These are phyloP conservation scores for Tapirus terrestris DNA, from an alignment of 2,113 vertebrate genomes.

Conservation along the genomic window DNA sequence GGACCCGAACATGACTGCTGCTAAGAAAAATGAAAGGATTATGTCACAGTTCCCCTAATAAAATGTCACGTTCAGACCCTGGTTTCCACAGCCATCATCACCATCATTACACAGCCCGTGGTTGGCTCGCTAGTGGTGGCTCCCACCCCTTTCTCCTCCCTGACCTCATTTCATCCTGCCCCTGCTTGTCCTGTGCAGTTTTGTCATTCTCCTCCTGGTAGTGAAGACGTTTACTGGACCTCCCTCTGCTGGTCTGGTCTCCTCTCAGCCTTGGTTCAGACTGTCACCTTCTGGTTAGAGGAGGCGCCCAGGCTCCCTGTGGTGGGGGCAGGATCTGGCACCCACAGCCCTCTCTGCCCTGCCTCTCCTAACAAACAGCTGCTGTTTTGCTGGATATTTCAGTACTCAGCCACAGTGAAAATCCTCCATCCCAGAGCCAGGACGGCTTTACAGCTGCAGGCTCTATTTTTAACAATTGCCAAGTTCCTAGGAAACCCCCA, in stretches of 20 bases:
- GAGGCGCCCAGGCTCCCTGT: neutral
- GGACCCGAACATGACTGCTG: neutral
- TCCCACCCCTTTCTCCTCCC: neutral
- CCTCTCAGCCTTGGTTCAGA: neutral
- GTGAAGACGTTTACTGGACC: neutral
- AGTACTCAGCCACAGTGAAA: neutral
- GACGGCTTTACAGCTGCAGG: neutral
- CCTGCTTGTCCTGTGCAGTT: neutral
- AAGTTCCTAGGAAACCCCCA: neutral
- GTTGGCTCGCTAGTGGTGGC: rapidly evolving
- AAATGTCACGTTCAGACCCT: neutral
- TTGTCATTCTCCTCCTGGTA: neutral
- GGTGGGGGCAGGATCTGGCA: neutral
- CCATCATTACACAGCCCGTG: neutral
- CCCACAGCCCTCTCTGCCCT: neutral
- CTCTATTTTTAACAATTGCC: slow-evolving; percentile 49
- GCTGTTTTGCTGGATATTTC: neutral
- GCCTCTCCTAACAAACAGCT: neutral
- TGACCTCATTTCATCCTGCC: neutral
- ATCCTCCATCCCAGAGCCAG: neutral
- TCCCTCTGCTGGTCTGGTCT: neutral
- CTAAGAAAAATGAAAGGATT: neutral
- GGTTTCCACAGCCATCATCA: rapidly evolving
- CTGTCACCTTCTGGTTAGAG: neutral
- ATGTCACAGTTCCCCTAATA: neutral